These are phyloP conservation scores for Heliothis subflexa DNA, from an alignment of 1,140 invertebrate genomes.

Conservation along the genomic window DNA sequence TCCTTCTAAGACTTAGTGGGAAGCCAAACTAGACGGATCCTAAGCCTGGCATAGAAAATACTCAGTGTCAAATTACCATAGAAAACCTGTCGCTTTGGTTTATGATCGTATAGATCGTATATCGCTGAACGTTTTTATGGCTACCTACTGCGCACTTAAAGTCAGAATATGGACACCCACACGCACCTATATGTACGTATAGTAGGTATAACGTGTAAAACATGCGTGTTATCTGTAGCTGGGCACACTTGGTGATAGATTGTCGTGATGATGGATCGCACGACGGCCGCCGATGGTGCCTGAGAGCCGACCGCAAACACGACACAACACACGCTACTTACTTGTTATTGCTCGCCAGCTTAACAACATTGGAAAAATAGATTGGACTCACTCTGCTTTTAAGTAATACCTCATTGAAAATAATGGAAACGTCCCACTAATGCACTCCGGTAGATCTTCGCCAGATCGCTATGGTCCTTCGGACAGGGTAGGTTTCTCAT, in stretches of 20 bases:
- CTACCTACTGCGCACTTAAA: conserved; percentile 26
- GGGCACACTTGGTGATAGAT: conserved; percentile 59
- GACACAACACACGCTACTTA: conserved; percentile 54
- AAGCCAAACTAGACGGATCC: conserved; percentile 25
- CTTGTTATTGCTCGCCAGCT: conserved; percentile 47
- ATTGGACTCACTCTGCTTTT: conserved; percentile 18
- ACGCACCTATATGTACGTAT: background rate
- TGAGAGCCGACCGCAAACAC: conserved; percentile 53
- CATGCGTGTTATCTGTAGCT: conserved; percentile 29
- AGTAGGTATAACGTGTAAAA: conserved; percentile 16
- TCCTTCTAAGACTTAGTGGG: conserved; percentile 20
- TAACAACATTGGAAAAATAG: conserved; percentile 47
- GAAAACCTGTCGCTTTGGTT: conserved; percentile 44
- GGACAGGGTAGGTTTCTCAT: no score
- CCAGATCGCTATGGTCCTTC: no score
- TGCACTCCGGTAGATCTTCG: no score
- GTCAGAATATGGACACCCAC: conserved; percentile 19
- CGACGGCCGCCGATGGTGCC: conserved; percentile 43
- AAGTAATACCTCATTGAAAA: background rate
- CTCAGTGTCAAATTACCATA: conserved; percentile 42
- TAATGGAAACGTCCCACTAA: no score
- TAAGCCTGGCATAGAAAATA: conserved; percentile 39
- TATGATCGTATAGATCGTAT: conserved; percentile 36
- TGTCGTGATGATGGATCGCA: conserved; percentile 65
- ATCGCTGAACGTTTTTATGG: conserved; percentile 35